phyloP scores from a whole-genome alignment of 2,797 vertebrate species.

The Oceanodroma leucorhoa region DNA sequence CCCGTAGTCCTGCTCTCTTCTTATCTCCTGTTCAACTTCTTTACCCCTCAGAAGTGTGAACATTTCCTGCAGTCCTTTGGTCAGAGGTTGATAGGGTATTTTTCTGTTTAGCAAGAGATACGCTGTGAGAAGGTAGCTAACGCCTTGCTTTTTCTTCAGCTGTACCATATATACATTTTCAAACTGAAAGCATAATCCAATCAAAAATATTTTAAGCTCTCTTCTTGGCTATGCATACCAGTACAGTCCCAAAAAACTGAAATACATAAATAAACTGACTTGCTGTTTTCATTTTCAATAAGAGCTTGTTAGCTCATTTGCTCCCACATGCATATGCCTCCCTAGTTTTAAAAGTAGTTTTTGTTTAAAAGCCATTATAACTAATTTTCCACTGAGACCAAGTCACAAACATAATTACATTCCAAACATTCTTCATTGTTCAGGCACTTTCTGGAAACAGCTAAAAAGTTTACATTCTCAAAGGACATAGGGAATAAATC shows the following conservation, averaged over 20 bases:
- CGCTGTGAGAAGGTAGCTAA: background rate
- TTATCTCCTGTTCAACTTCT: background rate
- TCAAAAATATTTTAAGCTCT: background rate
- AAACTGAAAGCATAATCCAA: background rate
- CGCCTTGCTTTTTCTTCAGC: background rate
- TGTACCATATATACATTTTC: background rate
- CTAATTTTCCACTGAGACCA: background rate
- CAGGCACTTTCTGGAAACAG: background rate
- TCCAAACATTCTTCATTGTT: background rate
- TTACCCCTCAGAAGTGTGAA: background rate
- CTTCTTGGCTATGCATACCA: background rate
- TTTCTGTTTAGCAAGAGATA: background rate
- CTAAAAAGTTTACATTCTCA: background rate
- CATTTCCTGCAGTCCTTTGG: background rate
- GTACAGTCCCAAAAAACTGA: background rate
- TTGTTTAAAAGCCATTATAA: background rate
- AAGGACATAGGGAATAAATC: background rate
- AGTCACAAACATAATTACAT: background rate
- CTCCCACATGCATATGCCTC: background rate
- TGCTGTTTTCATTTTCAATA: background rate
- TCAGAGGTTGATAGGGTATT: background rate
- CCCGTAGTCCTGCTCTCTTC: rapidly evolving
- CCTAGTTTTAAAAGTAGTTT: background rate
- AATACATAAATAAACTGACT: background rate
- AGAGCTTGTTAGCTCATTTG: background rate